phyloP scores from a whole-genome alignment of 2,113 vertebrate genomes.

The Lagopus leucura region DNA sequence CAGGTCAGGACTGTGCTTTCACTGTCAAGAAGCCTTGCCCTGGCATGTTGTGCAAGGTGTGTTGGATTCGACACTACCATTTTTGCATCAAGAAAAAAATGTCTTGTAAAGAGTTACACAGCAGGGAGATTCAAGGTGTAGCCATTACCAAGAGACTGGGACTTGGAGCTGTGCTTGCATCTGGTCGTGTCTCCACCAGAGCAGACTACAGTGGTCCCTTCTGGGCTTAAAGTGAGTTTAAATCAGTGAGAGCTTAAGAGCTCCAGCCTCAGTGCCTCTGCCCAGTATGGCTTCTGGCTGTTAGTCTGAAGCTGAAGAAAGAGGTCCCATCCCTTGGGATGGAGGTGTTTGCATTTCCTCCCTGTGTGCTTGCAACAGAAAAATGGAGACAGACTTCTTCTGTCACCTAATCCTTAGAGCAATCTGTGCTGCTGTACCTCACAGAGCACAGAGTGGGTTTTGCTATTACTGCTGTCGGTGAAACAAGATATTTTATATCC shows the following conservation, averaged over 20 bases:
- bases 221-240: background rate
- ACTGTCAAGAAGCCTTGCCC: background rate
- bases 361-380: background rate
- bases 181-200: background rate
- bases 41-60: fast-evolving
- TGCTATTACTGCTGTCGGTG: constrained; percentile 22
- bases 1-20: fast-evolving
- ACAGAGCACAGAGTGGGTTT: background rate
- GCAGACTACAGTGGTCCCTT: background rate
- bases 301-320: constrained; percentile 8
- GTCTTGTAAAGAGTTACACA: background rate
- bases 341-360: background rate
- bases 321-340: background rate
- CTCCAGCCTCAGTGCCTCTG: background rate
- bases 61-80: fast-evolving
- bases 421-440: background rate
- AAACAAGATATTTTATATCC: constrained; percentile 50
- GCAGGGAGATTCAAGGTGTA: background rate
- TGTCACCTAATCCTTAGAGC: background rate
- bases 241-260: background rate
- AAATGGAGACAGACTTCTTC: background rate
- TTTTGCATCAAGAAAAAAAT: background rate
- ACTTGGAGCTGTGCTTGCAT: background rate
- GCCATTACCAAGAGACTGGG: background rate
- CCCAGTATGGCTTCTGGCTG: background rate